phyloP scores from a whole-genome alignment of 1,140 invertebrate genomes.

The Portunus trituberculatus region DNA sequence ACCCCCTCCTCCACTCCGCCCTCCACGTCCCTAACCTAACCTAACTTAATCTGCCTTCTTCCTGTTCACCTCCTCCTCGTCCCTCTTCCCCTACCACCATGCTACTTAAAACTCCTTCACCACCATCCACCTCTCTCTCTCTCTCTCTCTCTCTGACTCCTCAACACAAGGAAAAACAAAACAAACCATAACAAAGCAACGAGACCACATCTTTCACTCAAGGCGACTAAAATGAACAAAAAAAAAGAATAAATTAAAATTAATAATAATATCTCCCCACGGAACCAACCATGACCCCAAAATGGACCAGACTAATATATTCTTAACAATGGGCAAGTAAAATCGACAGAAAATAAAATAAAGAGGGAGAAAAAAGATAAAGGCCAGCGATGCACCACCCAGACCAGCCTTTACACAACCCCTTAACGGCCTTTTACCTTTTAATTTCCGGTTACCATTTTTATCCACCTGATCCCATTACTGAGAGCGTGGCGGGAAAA shows the following conservation, averaged over 20 bases:
- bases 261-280: neutral
- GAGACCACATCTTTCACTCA: too few relatives aligned
- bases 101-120: too few relatives aligned
- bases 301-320: neutral
- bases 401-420: neutral
- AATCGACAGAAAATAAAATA: neutral
- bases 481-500: neutral
- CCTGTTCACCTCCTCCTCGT: too few relatives aligned
- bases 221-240: too few relatives aligned
- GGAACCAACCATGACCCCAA: neutral
- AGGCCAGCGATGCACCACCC: neutral
- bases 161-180: too few relatives aligned
- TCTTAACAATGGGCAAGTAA: neutral
- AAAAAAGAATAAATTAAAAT: neutral
- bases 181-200: too few relatives aligned
- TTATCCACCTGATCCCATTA: neutral
- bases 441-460: conserved; percentile 4
- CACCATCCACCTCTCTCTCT: too few relatives aligned
- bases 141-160: too few relatives aligned
- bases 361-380: neutral
- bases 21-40: too few relatives aligned
- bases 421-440: neutral
- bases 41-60: too few relatives aligned
- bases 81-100: too few relatives aligned
- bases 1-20: too few relatives aligned